phyloP scores from a whole-genome alignment of 2,113 vertebrate genomes.

The Lamprologus lemairii region DNA sequence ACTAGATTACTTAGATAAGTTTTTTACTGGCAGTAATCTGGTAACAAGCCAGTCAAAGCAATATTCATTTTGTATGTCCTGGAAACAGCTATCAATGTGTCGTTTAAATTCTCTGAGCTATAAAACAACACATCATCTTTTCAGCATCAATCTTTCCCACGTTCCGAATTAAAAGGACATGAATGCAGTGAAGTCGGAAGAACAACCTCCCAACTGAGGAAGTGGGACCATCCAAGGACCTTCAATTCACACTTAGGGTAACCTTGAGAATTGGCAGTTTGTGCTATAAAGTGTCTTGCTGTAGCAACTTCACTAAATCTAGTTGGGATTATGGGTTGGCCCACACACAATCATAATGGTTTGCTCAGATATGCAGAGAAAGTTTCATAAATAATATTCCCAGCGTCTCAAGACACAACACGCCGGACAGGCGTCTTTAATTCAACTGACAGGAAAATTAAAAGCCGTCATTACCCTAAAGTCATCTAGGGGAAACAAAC shows the following conservation, averaged over 20 bases:
- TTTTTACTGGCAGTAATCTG: not conserved
- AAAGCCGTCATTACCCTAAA: conserved; percentile 60
- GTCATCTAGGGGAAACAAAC: conserved; percentile 41
- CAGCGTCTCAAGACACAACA: conserved; percentile 45
- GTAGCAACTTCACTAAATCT: conserved; percentile 27
- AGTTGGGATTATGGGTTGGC: conserved; percentile 39
- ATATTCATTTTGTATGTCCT: not conserved
- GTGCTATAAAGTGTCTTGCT: conserved; percentile 3
- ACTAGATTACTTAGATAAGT: not conserved
- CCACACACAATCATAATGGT: conserved; percentile 48
- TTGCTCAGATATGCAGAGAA: conserved; percentile 50
- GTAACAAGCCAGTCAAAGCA: not conserved
- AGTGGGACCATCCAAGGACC: not conserved
- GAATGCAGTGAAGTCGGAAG: not conserved
- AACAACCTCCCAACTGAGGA: not conserved
- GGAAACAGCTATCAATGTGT: not conserved
- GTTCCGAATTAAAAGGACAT: not conserved
- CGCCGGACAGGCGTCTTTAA: conserved; percentile 44
- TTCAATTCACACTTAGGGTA: not conserved
- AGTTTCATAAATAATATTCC: conserved; percentile 58
- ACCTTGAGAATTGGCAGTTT: not conserved
- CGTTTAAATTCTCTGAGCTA: not conserved
- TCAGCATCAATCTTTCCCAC: not conserved
- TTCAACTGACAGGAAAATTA: conserved; percentile 57
- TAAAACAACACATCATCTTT: not conserved